Base-by-base conservation (phyloP, 2,888 invertebrate genomes). In the Strigamia transsilvanica region DNA sequence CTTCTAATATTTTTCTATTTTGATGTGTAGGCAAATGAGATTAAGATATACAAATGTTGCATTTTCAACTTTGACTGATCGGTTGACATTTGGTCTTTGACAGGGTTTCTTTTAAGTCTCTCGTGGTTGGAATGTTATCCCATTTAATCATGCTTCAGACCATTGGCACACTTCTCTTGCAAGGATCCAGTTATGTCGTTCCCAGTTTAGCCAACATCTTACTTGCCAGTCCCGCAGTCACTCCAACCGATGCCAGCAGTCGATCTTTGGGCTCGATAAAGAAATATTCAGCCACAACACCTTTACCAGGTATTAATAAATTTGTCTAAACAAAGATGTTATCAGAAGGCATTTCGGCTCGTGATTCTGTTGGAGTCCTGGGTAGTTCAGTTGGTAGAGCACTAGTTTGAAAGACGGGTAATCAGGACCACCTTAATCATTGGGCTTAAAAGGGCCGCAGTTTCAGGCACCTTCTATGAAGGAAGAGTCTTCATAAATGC, bases 131-230 rank as follows among this genome's bases (percentile, higher is more conserved):
- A 2, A 91, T 98, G 83, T 88, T 97, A 84, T 95, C 97, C 6
- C 97, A 97, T 88, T 97, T 97, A 89, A 94, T 97, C 91, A 89
- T 97, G 81, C 91, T 97, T 42, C 97, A 97, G 89, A 94, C 96
- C 82, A 93, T 97, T 83, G 97, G 96, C 3, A 94, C 94, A 85
- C 90, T 97, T 18, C 89, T 98, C 21, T 91, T 97, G 61, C 94
- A 96, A 86, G 93, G 93, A 2, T 91, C 91, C 0, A 90, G 90
- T 15, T 91, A 92, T 84, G 90, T 92, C 15, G 91, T 92, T 85
- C 91, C 92, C 13, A 91, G 90, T 82, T 85, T 90, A 81, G 88
- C 89, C 13, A 88, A 89, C 83, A 87, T 89, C 27, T 87, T 90
- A 41, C 86, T 88, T 15, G 88, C 88, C 77, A 85, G 86, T 27